Evolutionary conservation across 2,113 vertebrate species (phyloP), one percentile per base, ranked within the genome.

Genomic region (Cairina moschata): DNA sequence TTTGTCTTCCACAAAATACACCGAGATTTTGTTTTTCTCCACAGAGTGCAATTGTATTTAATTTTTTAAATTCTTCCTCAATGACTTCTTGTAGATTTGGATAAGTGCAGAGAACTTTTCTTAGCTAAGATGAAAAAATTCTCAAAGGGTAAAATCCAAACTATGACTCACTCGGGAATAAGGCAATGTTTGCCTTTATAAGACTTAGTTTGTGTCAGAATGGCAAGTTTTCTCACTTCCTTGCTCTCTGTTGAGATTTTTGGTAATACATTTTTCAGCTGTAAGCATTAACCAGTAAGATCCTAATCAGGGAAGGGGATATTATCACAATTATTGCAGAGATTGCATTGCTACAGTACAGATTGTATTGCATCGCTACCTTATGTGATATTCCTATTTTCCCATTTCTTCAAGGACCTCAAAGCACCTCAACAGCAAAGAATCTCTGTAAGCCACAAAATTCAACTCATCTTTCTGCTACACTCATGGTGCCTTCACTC

Each of bases 391-490:
- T 44, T 94, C 66, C 66, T 75, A 36, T 63, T 81, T 69, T 65
- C 58, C 29, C 3, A 0, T 86, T 85, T 94, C 67, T 89, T 88
- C 54, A 58, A 72, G 83, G 63, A 59, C 91, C 83, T 93, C 32
- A 4, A 50, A 94, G 83, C 73, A 73, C 86, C 83, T 94, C 83
- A 92, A n/a, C 91, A 69, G 80, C 65, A 46, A 93, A 81, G 90
- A 92, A 94, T 86, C 69, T 83, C 60, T 75, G 36, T 63, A 88
- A 93, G 68, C 75, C 91, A 91, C 87, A 91, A 65, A 93, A 89
- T 68, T 84, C 66, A 88, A 60, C 73, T 81, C 21, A 85, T 77
- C 36, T 58, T 92, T 87, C 52, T 32, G 36, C 50, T 52, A 52
- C 50, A 52, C 50, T 90, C 21, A 42, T 32, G 22, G 52, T 92